A percentile compares a stretch with the other conserved stretches of the same genome.
These are phyloP conservation scores for Olivierus martensii DNA, from an alignment of 1,140 invertebrate genomes.

Conservation along the genomic window DNA sequence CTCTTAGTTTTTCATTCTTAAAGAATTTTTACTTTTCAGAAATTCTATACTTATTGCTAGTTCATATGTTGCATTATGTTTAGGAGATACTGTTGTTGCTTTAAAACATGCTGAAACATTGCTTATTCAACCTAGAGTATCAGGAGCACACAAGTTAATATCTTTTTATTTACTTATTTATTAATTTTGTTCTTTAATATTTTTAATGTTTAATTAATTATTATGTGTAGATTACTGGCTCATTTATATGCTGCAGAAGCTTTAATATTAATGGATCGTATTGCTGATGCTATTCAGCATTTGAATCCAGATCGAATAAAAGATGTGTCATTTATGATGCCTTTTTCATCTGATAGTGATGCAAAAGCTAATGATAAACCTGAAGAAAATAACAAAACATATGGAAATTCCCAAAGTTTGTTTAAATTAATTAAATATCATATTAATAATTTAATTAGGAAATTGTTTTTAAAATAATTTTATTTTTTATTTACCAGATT, in stretches of 20 bases:
- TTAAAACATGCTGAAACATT: conserved; percentile 57
- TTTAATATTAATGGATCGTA: conserved; percentile 64
- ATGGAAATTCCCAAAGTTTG: conserved; percentile 6
- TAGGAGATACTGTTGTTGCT: conserved; percentile 70
- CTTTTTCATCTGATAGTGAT: conserved; percentile 23
- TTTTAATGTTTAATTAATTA: conserved; percentile 29
- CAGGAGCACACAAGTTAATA: conserved; percentile 44
- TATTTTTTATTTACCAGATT: conserved; percentile 32
- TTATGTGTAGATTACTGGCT: conserved; percentile 48
- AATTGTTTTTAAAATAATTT: too few species aligned
- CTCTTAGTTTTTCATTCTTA: neutral
- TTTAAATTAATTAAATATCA: too few species aligned
- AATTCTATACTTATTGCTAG: conserved; percentile 54
- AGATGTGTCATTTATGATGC: conserved; percentile 37
- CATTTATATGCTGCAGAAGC: conserved; percentile 83
- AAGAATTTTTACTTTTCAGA: too few species aligned
- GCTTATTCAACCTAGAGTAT: conserved; percentile 45
- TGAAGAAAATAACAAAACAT: conserved; percentile 6
- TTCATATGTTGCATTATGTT: conserved; percentile 67
- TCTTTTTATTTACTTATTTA: neutral
- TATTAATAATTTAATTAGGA: too few species aligned
- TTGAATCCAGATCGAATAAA: conserved; percentile 61
- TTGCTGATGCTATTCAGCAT: conserved; percentile 67
- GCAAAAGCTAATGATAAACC: conserved; percentile 10
- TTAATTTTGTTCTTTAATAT: conserved; percentile 2